Evolutionary conservation across 1,140 invertebrate species (phyloP).

Genomic region (Drosophila orosa): DNA sequence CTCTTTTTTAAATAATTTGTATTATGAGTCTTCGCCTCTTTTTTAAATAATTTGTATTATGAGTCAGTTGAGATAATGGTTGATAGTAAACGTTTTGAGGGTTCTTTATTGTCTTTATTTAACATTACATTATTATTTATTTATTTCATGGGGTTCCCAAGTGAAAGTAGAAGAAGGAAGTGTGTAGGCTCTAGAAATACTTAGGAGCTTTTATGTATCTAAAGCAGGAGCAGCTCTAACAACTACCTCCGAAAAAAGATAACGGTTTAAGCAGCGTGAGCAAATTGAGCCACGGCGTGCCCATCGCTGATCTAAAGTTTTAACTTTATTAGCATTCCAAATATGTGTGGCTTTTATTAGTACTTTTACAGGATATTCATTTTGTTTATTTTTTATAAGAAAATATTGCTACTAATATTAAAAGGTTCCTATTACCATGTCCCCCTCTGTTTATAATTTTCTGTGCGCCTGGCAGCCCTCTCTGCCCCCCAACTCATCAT

Average conservation of each 20-base stretch:
- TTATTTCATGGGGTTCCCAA: neutral
- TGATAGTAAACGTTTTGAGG: neutral
- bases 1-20: conserved; percentile 10
- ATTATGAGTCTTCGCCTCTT: conserved; percentile 1
- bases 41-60: conserved; percentile 4
- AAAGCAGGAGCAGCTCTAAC: no score
- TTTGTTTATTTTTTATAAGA: no score
- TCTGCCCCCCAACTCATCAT: neutral
- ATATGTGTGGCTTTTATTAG: no score
- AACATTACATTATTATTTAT: neutral
- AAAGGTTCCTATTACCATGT: conserved; percentile 5
- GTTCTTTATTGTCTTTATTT: neutral
- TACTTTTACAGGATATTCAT: no score
- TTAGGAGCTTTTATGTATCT: no score
- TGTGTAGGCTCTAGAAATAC: no score
- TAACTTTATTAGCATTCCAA: no score
- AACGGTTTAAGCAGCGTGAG: no score
- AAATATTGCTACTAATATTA: no score
- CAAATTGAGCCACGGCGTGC: no score
- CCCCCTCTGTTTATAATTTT: conserved; percentile 3
- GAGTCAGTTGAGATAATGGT: neutral
- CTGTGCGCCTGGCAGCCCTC: conserved; percentile 16
- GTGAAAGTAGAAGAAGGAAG: neutral
- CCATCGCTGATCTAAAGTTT: no score
- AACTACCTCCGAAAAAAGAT: no score